phyloP scores from a whole-genome alignment of 2,113 vertebrate genomes.

The Daphoenositta chrysoptera region DNA sequence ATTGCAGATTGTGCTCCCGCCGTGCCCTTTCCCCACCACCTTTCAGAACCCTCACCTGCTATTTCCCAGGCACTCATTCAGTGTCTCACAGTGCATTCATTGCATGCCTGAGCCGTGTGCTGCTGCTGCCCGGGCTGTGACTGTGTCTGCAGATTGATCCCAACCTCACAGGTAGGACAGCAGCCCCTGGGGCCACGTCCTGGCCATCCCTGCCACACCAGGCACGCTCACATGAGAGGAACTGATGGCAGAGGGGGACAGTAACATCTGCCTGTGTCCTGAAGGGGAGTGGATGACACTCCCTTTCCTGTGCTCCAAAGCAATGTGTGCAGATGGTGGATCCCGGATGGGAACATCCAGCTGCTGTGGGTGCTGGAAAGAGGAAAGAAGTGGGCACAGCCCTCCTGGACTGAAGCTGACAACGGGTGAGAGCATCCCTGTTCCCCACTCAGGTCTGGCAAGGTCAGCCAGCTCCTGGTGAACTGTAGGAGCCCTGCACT shows the following conservation, averaged over 20 bases:
- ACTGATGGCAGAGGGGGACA: background rate
- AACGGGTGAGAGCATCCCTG: background rate
- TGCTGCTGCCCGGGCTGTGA: background rate
- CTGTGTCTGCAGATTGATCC: background rate
- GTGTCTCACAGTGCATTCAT: background rate
- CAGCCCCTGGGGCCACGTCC: background rate
- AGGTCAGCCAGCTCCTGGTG: background rate
- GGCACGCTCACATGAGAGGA: background rate
- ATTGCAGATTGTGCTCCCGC: constrained; percentile 48
- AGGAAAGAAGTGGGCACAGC: background rate
- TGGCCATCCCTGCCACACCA: background rate
- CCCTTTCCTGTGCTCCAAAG: background rate
- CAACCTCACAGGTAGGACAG: background rate
- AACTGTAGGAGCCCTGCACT: background rate
- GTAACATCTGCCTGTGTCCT: background rate
- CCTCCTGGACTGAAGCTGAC: background rate
- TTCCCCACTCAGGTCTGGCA: background rate
- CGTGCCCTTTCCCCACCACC: constrained; percentile 3
- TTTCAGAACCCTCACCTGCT: background rate
- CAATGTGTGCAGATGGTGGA: background rate
- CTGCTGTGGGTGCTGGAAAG: background rate
- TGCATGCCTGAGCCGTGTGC: rapidly evolving
- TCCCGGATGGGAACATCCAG: background rate
- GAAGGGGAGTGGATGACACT: background rate
- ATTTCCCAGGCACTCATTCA: background rate